phyloP scores from a whole-genome alignment of 2,113 vertebrate species.

The Pheucticus melanocephalus region DNA sequence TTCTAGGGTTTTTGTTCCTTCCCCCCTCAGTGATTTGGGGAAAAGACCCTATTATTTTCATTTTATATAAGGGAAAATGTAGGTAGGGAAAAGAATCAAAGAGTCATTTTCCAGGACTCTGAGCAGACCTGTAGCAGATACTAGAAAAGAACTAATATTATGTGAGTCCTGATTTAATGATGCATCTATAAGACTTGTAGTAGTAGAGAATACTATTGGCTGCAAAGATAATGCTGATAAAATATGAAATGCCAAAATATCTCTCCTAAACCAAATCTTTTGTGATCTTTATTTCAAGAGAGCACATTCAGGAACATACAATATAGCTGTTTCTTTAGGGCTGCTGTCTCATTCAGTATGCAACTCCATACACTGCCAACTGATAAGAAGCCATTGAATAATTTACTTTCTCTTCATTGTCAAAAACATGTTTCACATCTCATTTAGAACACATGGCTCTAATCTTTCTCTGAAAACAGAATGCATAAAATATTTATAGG shows the following conservation, averaged over 20 bases:
- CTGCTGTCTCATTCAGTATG: not conserved
- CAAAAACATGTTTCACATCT: not conserved
- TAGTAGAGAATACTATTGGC: not conserved
- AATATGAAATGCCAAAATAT: not conserved
- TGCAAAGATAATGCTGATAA: not conserved
- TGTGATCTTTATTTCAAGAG: not conserved
- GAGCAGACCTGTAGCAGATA: not conserved
- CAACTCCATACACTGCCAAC: not conserved
- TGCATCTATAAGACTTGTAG: not conserved
- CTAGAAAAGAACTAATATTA: not conserved
- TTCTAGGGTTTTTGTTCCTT: fast-evolving
- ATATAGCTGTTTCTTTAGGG: not conserved
- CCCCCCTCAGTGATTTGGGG: not conserved
- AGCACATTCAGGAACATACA: not conserved
- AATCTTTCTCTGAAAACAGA: not conserved
- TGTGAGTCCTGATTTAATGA: not conserved
- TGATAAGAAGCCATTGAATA: not conserved
- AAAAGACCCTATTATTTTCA: not conserved
- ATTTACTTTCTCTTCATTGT: not conserved
- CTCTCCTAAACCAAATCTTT: not conserved
- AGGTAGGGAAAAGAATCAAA: not conserved
- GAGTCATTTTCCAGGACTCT: not conserved
- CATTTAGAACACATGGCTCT: not conserved
- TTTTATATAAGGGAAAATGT: not conserved
- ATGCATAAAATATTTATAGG: not conserved